Conservation (phyloP, 2,888 invertebrate species). For the Liopterus haemorrhoidalis region DNA sequence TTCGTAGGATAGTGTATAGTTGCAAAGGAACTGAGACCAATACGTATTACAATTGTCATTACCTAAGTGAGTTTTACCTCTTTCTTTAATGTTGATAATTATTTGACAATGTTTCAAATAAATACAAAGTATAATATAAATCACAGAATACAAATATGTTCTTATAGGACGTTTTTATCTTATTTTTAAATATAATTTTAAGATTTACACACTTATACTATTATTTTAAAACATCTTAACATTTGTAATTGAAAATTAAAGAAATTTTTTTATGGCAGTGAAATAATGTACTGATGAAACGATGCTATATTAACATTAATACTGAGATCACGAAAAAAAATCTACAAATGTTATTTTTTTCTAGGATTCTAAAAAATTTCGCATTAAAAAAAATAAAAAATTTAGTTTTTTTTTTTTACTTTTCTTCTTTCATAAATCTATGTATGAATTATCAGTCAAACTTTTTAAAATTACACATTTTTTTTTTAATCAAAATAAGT, state of each 20-base stretch:
- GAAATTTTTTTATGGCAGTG: conserved; percentile 40
- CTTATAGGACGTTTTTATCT: too few species aligned
- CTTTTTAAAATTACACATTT: too few species aligned
- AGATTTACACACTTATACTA: conserved; percentile 1
- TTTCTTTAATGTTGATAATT: too few species aligned
- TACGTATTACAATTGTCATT: too few species aligned
- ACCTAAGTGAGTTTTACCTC: too few species aligned
- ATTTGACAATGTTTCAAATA: conserved; percentile 40
- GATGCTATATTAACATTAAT: conserved; percentile 37
- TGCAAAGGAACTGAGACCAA: too few species aligned
- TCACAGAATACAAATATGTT: conserved; percentile 38
- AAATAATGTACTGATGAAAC: conserved; percentile 37
- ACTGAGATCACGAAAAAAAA: conserved; percentile 41
- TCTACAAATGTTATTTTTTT: conserved; percentile 2
- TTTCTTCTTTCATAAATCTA: conserved; percentile 20
- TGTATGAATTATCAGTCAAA: conserved; percentile 22
- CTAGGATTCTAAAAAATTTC: conserved; percentile 26
- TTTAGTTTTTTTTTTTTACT: conserved; percentile 19
- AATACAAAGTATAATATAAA: conserved; percentile 41
- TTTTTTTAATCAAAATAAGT: too few species aligned
- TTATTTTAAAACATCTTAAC: conserved; percentile 1
- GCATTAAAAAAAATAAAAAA: conserved; percentile 28
- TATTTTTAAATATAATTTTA: background rate
- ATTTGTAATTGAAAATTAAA: conserved; percentile 12
- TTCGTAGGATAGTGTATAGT: too few species aligned